Evolutionary conservation across 2,888 invertebrate species (phyloP), one percentile per base, ranked within the genome.

Genomic region (Acanthococcus lagerstroemiae): DNA sequence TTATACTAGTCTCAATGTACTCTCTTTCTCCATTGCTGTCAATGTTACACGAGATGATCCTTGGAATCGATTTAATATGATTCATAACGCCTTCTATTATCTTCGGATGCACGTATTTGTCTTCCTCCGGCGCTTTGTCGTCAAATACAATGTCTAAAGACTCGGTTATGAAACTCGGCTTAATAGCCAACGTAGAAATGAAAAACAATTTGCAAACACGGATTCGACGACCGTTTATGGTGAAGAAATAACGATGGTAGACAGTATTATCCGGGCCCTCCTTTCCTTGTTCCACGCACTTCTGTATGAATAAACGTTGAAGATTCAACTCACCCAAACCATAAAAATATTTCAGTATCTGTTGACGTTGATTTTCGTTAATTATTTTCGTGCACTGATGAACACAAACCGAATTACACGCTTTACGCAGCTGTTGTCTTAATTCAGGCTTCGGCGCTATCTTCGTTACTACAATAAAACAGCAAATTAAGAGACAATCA

Each of bases 151-250:
- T 54, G 26, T 67, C 45, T 7, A 67, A 50, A 12, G 58, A 50
- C 54, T 57, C 54, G 17, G 17, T 45, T 5, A 66, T 27, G 27
- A 66, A 66, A 22, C n/a, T 58, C 27, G 52, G 55, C 27, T 60
- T 57, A 12, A 67, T 60, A 21, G 44, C 27, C 4, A 67, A 17
- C 4, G 67, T 67, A 21, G 58, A 52, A 22, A 67, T 19, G 46
- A 67, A 67, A n/a, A 67, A 67, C 25, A 60, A 26, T 58, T 57
- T 57, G 25, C 67, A 67, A 22, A 67, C 67, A 4, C 55, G 58
- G 4, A 67, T 58, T 6, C 67, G 58, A 19, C 55, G 44, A 17
- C 67, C 58, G 37, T 67, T 67, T 1, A 67, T 67, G 15, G 58
- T 60, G 22, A 67, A 67, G 45, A 57, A 67, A 9, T 48, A 66